Base-by-base conservation (phyloP, 2,797 vertebrate genomes). In the Sebastiscus albofasciatus region DNA sequence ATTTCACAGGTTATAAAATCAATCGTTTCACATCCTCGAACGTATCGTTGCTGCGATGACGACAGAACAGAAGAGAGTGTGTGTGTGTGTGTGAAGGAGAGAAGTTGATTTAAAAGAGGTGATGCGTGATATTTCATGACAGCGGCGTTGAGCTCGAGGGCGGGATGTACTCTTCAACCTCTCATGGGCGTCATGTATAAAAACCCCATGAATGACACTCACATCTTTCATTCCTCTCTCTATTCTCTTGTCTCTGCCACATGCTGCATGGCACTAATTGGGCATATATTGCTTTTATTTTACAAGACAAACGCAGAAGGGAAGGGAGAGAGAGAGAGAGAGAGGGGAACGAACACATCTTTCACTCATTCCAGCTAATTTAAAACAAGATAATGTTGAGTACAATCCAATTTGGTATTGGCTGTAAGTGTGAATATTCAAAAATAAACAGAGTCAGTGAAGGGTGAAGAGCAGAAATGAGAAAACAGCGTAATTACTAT, bases 71-170 rank as follows among this genome's bases (percentile, higher is more conserved):
- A 29, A 55, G 31, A 13, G 7, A 2, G 46, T 55, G 14, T 65
- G 16, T 65, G 16, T 72, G 29, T 36, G 39, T n/a, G 8, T 3
- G 49, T 60, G 13, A 73, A 31, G 22, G 31, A 52, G 61, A 33
- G 29, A 62, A 14, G 8, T 76, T 78, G 2, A 86, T 87, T 81
- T 77, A 36, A 75, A 81, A 66, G 67, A 34, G 74, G 68, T 67
- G 81, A 79, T 77, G 82, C 66, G 65, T 87, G 59, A 86, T 87
- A 79, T 83, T 86, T 86, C 26, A 79, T 79, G 58, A 77, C 67
- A 61, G 26, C 6, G 27, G 67, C 66, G 67, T 18, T 29, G 59
- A 54, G 67, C 60, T 78, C 22, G 16, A 81, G 68, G 72, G 34
- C 74, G 61, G 67, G 31, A 66, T 81, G 18, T 59, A 24, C 13